Conservation (phyloP, 2,888 invertebrate genomes). For the Lysandra coridon region DNA sequence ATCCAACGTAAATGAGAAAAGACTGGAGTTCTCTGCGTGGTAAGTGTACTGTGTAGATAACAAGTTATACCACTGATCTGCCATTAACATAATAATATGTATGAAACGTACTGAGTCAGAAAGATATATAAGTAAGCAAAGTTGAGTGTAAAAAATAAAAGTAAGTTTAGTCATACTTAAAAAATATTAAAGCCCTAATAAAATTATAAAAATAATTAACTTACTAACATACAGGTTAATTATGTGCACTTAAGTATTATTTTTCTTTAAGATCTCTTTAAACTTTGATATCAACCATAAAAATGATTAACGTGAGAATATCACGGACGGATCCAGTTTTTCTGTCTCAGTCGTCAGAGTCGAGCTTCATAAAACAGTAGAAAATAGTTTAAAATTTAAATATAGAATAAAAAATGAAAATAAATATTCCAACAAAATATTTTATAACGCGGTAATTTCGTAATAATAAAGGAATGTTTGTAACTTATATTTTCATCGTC, state of each 20-base stretch:
- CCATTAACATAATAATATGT: background rate
- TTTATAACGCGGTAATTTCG: no score
- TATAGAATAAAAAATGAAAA: no score
- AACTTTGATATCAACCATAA: background rate
- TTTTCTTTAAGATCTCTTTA: background rate
- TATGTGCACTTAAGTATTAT: background rate
- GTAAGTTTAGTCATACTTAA: background rate
- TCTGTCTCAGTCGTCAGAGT: background rate
- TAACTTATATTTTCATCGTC: no score
- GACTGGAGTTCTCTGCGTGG: conserved; percentile 4
- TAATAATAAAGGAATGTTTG: no score
- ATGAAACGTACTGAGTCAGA: no score
- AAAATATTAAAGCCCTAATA: background rate
- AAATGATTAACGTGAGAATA: conserved; percentile 11
- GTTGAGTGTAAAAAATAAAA: background rate
- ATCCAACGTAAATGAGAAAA: conserved; percentile 13
- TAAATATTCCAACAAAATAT: no score
- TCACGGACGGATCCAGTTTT: background rate
- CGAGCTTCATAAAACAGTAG: background rate
- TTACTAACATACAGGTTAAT: background rate
- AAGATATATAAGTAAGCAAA: background rate
- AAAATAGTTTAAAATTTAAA: background rate
- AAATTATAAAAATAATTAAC: conserved; percentile 2
- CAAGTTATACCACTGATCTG: background rate
- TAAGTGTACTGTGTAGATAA: background rate